Evolutionary conservation across 1,140 invertebrate genomes (phyloP).

Genomic region (Elysia chlorotica): DNA sequence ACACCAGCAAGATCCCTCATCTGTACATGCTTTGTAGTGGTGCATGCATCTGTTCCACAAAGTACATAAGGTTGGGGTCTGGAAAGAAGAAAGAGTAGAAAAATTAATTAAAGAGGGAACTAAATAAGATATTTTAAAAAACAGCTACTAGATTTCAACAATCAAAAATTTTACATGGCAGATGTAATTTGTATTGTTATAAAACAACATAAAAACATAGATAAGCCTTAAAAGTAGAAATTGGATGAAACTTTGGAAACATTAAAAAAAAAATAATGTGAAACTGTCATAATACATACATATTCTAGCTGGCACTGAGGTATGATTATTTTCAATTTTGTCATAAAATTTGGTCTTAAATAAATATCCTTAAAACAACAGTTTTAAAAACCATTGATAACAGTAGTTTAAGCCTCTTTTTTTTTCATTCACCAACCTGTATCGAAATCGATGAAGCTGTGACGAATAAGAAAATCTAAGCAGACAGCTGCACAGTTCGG

Average conservation of each 20-base stretch:
- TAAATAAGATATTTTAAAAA: too few relatives aligned
- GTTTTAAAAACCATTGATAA: neutral
- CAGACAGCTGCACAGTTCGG: conserved; percentile 89
- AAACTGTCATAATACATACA: neutral
- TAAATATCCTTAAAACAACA: too few relatives aligned
- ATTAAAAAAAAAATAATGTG: neutral
- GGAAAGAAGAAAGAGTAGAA: neutral
- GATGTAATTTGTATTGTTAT: too few relatives aligned
- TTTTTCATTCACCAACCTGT: conserved; percentile 69
- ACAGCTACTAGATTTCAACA: too few relatives aligned
- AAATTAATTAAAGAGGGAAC: too few relatives aligned
- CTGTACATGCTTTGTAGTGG: conserved; percentile 17
- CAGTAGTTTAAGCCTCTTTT: too few relatives aligned
- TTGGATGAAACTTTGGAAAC: neutral
- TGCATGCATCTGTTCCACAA: conserved; percentile 11
- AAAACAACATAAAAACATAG: neutral
- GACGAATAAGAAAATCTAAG: conserved; percentile 88
- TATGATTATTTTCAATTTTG: too few relatives aligned
- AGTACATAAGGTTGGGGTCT: conserved; percentile 4
- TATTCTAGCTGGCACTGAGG: too few relatives aligned
- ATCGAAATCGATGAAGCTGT: conserved; percentile 85
- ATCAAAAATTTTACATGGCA: too few relatives aligned
- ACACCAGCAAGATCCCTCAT: too few relatives aligned
- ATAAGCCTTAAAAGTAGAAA: neutral
- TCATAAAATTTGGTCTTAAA: too few relatives aligned